Percentiles rank a stretch among this genome's conserved stretches.
phyloP scores from a whole-genome alignment of 2,113 vertebrate species.

The Chiloscyllium plagiosum region DNA sequence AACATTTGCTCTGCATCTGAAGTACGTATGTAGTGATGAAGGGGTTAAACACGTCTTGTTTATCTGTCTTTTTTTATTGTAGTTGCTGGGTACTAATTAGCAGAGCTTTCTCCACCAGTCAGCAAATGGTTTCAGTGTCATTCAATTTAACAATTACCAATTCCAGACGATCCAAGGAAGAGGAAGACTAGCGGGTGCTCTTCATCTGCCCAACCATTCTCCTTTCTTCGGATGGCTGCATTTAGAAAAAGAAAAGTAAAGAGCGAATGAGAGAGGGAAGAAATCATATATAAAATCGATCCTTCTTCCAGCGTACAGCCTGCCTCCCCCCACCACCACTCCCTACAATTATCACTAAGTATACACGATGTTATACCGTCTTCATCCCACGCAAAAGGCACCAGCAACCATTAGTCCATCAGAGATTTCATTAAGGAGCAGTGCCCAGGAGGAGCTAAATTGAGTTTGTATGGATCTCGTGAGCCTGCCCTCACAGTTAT shows the following conservation, averaged over 20 bases:
- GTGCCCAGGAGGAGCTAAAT: slow-evolving; percentile 88
- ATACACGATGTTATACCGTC: slow-evolving; percentile 72
- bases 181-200: slow-evolving; percentile 95
- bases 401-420: slow-evolving; percentile 83
- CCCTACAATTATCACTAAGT: slow-evolving; percentile 78
- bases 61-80: not conserved
- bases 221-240: slow-evolving; percentile 87
- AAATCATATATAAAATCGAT: slow-evolving; percentile 22
- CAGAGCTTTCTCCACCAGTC: not conserved
- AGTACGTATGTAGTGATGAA: not conserved
- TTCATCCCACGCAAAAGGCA: slow-evolving; percentile 70
- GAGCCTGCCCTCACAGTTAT: slow-evolving; percentile 33
- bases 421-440: slow-evolving; percentile 91
- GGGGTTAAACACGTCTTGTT: not conserved
- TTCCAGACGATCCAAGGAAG: slow-evolving; percentile 93
- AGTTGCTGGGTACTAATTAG: not conserved
- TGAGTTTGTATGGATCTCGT: slow-evolving; percentile 95
- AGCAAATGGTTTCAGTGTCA: not conserved
- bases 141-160: slow-evolving; percentile 65
- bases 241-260: slow-evolving; percentile 39
- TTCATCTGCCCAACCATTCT: slow-evolving; percentile 98
- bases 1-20: not conserved
- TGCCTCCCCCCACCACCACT: too few species aligned
- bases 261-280: slow-evolving; percentile 4
- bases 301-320: too few species aligned